These are phyloP conservation scores for Sphenodon punctatus DNA, from an alignment of 2,797 vertebrate genomes.

Conservation along the genomic window DNA sequence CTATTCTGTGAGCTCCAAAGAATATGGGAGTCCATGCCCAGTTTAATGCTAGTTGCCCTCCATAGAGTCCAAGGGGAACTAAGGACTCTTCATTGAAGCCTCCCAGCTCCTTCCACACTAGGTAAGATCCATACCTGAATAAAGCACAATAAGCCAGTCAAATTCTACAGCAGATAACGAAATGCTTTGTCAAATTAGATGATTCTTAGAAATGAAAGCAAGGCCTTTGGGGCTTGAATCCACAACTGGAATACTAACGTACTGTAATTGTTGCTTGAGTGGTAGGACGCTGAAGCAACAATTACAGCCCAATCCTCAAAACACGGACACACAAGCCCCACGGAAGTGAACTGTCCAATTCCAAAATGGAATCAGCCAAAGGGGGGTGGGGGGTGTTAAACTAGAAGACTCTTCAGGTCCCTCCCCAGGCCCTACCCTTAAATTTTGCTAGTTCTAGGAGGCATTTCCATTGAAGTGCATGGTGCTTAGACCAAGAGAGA, in stretches of 20 bases:
- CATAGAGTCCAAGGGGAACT: constrained; percentile 79
- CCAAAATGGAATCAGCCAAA: not conserved
- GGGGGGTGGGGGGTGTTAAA: too few relatives aligned
- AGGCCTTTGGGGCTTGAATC: not conserved
- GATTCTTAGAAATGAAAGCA: not conserved
- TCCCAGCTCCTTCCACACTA: constrained; percentile 80
- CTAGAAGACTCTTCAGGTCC: too few relatives aligned
- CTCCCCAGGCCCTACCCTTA: too few relatives aligned
- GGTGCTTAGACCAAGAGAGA: too few relatives aligned
- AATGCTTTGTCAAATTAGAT: not conserved
- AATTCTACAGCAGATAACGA: not conserved
- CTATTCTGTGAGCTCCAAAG: constrained; percentile 74
- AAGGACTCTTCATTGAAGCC: constrained; percentile 74
- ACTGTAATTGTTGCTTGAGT: too few relatives aligned
- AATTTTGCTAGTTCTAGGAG: too few relatives aligned
- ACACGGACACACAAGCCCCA: too few relatives aligned
- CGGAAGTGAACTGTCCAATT: not conserved
- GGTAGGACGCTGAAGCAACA: too few relatives aligned
- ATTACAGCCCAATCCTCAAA: too few relatives aligned
- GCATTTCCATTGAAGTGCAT: too few relatives aligned
- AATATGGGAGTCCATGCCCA: constrained; percentile 81
- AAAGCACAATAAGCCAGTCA: not conserved
- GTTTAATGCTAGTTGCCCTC: constrained; percentile 77
- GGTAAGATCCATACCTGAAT: constrained; percentile 77
- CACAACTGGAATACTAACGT: not conserved